These are phyloP conservation scores for Deroptyus accipitrinus DNA, from an alignment of 2,113 vertebrate species.

Conservation along the genomic window DNA sequence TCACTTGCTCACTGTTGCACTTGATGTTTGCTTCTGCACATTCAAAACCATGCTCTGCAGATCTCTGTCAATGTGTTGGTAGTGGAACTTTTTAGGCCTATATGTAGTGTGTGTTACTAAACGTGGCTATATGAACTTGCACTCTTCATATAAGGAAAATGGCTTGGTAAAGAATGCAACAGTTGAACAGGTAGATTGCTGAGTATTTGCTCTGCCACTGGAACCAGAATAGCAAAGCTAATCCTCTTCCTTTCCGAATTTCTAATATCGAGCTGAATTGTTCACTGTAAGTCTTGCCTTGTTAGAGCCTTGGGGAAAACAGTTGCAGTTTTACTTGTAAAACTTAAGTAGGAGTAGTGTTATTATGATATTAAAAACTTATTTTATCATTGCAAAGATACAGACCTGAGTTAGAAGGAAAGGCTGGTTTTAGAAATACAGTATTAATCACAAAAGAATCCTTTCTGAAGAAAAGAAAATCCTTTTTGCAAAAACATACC, in stretches of 20 bases:
- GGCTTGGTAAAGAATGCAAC: neutral
- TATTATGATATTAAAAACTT: neutral
- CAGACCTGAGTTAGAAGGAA: neutral
- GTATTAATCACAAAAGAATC: neutral
- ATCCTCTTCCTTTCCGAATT: neutral
- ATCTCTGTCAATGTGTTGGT: neutral
- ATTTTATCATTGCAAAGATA: neutral
- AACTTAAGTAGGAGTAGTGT: neutral
- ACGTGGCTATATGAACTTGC: neutral
- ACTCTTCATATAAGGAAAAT: neutral
- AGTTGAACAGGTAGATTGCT: rapidly evolving
- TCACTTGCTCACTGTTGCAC: neutral
- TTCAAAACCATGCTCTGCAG: neutral
- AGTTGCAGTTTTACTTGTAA: neutral
- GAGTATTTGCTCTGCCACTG: neutral
- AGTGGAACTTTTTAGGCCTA: neutral
- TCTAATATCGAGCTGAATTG: neutral
- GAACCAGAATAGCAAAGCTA: neutral
- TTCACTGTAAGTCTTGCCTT: neutral
- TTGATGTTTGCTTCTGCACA: neutral
- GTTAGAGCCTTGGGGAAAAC: neutral
- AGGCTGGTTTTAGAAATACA: neutral
- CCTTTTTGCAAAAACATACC: neutral
- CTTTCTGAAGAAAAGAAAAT: neutral
- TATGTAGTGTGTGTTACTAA: neutral